Conservation (phyloP, 2,113 vertebrate species). For the human region GRCh38 chr16:48455501-48456000, state of each 20-base stretch:
- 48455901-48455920: not conserved
- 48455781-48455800: rapidly evolving
- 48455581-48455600: not conserved
- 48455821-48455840: not conserved
- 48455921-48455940: not conserved
- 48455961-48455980: not conserved
- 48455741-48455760: not conserved
- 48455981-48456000: not conserved
- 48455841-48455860: not conserved
- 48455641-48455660: not conserved
- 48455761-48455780: not conserved
- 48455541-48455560: rapidly evolving
- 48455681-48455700: not conserved
- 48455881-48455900: no score
- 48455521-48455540: not conserved
- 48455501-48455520: not conserved
- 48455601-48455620: not conserved
- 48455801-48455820: not conserved
- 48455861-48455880: not conserved
- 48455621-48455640: not conserved
- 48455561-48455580: no score
- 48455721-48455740: not conserved
- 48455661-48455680: not conserved
- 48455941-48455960: not conserved
- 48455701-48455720: not conserved